A percentile compares a stretch with the other conserved stretches of the same genome.
Evolutionary conservation across 1,140 invertebrate genomes (phyloP).

Genomic region (Anadara kagoshimensis): DNA sequence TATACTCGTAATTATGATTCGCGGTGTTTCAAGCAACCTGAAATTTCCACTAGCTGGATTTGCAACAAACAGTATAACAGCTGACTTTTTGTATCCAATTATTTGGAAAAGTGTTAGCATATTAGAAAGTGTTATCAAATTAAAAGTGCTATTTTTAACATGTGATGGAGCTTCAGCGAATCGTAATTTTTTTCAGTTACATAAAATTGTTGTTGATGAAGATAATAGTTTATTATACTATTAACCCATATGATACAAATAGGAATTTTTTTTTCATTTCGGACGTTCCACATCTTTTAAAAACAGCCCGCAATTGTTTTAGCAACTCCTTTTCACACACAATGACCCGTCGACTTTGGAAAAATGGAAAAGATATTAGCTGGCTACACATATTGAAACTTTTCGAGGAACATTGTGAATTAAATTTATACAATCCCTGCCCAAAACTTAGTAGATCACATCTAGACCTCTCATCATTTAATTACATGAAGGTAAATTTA

Average conservation of each 20-base stretch:
- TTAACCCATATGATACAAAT: constrained; percentile 18
- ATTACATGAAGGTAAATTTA: constrained; percentile 38
- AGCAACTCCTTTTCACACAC: constrained; percentile 43
- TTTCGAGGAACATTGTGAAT: constrained; percentile 40
- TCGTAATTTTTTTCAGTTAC: constrained; percentile 38
- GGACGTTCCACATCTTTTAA: constrained; percentile 49
- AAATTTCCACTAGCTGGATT: constrained; percentile 26
- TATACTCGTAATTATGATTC: constrained; percentile 42
- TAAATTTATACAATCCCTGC: constrained; percentile 19
- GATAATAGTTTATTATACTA: constrained; percentile 25
- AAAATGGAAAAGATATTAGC: constrained; percentile 31
- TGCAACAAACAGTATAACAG: constrained; percentile 36
- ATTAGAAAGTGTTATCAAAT: constrained; percentile 22
- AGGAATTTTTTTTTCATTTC: constrained; percentile 44
- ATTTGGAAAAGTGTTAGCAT: constrained; percentile 36
- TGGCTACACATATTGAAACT: constrained; percentile 43
- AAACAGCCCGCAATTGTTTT: constrained; percentile 41
- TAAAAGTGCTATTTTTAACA: constrained; percentile 36
- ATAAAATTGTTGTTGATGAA: constrained; percentile 10
- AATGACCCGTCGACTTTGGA: constrained; percentile 40
- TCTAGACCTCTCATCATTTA: constrained; percentile 19
- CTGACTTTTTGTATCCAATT: constrained; percentile 39
- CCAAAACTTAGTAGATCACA: constrained; percentile 27
- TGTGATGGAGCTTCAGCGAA: constrained; percentile 48
- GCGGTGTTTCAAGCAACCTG: constrained; percentile 24